These are phyloP conservation scores for Azemiops feae DNA, from an alignment of 2,113 vertebrate species.

Conservation along the genomic window DNA sequence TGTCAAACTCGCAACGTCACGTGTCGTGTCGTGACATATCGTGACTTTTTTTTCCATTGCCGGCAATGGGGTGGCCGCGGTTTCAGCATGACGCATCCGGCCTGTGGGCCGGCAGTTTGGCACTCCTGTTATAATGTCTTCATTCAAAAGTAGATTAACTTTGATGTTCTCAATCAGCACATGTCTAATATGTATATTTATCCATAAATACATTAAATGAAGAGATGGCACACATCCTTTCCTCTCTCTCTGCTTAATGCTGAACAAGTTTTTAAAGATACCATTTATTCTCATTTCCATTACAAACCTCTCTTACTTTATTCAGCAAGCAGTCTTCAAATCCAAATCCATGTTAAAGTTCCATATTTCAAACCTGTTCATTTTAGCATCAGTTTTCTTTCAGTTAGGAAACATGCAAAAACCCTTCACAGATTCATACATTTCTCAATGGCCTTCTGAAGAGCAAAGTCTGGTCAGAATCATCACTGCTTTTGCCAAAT, in stretches of 20 bases:
- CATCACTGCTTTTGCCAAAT: neutral
- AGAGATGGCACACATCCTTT: neutral
- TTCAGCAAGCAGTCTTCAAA: neutral
- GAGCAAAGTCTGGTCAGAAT: neutral
- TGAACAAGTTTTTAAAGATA: neutral
- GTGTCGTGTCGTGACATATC: no score
- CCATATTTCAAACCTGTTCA: neutral
- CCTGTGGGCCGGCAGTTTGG: no score
- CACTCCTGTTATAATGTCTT: neutral
- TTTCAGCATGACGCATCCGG: no score
- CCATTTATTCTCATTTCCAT: neutral
- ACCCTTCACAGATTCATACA: neutral
- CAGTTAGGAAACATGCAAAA: neutral
- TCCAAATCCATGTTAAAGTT: neutral
- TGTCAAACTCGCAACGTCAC: no score
- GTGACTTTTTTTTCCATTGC: no score
- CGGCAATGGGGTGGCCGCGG: no score
- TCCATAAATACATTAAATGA: neutral
- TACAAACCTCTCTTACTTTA: neutral
- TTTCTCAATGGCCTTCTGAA: neutral
- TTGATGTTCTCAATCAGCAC: neutral
- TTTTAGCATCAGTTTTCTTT: neutral
- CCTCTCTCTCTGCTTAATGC: neutral
- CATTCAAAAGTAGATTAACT: neutral
- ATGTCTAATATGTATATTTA: neutral